Percentiles rank a stretch among this genome's conserved stretches.
Conservation (phyloP, 2,888 invertebrate species). For the Crematogaster levior region DNA sequence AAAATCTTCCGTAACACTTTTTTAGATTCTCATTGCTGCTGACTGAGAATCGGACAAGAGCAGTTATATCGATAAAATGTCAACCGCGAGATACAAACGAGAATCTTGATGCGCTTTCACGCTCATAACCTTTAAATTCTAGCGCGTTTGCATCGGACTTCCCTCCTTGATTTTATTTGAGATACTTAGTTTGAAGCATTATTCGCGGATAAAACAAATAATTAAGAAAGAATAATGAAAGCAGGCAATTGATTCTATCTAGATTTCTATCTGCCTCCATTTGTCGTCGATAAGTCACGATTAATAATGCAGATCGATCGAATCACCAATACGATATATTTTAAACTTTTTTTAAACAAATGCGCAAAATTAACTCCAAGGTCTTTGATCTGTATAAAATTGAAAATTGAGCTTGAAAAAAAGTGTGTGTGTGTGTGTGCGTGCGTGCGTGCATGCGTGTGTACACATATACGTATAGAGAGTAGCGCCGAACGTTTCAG, state of each 20-base stretch:
- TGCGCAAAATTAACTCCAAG: neutral
- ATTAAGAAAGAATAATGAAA: no score
- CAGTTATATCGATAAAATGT: slow-evolving; percentile 17
- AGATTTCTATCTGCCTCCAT: neutral
- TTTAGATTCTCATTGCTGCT: slow-evolving; percentile 2
- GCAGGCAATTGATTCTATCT: slow-evolving; percentile 22
- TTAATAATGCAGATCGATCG: neutral
- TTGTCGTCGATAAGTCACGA: neutral
- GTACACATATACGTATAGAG: no score
- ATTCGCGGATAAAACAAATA: neutral
- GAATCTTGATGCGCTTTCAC: neutral
- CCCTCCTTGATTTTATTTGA: slow-evolving; percentile 22
- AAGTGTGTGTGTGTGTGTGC: no score
- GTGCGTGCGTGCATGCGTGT: no score
- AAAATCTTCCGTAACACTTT: neutral
- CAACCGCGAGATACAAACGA: neutral
- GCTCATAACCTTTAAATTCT: slow-evolving; percentile 10
- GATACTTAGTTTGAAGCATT: neutral
- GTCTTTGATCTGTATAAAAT: neutral
- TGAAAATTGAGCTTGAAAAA: neutral
- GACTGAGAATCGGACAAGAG: neutral
- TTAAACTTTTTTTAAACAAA: neutral
- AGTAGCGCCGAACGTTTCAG: no score
- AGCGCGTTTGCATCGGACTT: slow-evolving; percentile 27
- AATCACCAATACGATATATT: neutral